phyloP scores from a whole-genome alignment of 2,888 invertebrate species.

The Tachina fera region DNA sequence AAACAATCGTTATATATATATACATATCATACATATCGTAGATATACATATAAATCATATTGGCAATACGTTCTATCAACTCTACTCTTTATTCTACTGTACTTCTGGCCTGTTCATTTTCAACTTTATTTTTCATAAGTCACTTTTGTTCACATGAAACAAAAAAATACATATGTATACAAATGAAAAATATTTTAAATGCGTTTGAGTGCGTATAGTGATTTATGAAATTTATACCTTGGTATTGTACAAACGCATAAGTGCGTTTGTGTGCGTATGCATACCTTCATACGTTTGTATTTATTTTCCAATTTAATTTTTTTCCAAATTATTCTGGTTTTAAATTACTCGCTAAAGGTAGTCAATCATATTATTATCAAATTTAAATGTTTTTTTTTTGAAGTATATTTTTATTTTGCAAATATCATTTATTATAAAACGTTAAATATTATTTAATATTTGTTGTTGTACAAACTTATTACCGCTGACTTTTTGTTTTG shows the following conservation, averaged over 20 bases:
- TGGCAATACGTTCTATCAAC: slow-evolving; percentile 50
- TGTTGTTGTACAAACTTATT: slow-evolving; percentile 52
- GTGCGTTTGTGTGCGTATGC: slow-evolving; percentile 13
- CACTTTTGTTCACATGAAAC: background rate
- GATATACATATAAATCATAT: slow-evolving; percentile 59
- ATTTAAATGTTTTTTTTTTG: slow-evolving; percentile 59
- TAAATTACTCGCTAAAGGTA: slow-evolving; percentile 69
- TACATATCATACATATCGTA: too few relatives aligned
- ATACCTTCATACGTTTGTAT: slow-evolving; percentile 4
- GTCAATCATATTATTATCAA: slow-evolving; percentile 72
- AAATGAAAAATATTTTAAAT: slow-evolving; percentile 14
- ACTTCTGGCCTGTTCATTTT: background rate
- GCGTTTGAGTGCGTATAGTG: slow-evolving; percentile 44
- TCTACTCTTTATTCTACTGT: slow-evolving; percentile 23
- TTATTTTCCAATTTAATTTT: slow-evolving; percentile 21
- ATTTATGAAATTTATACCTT: slow-evolving; percentile 57
- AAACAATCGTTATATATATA: slow-evolving; percentile 59
- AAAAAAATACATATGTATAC: background rate
- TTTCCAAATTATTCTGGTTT: slow-evolving; percentile 52
- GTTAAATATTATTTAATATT: slow-evolving; percentile 55
- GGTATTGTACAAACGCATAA: background rate
- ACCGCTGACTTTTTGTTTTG: slow-evolving; percentile 13
- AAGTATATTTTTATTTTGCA: slow-evolving; percentile 36
- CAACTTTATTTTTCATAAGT: background rate
- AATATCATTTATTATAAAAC: slow-evolving; percentile 60